Evolutionary conservation across 2,797 vertebrate genomes (phyloP), one percentile per base, ranked within the genome.

Genomic region (Helicolenus hilgendorfi): DNA sequence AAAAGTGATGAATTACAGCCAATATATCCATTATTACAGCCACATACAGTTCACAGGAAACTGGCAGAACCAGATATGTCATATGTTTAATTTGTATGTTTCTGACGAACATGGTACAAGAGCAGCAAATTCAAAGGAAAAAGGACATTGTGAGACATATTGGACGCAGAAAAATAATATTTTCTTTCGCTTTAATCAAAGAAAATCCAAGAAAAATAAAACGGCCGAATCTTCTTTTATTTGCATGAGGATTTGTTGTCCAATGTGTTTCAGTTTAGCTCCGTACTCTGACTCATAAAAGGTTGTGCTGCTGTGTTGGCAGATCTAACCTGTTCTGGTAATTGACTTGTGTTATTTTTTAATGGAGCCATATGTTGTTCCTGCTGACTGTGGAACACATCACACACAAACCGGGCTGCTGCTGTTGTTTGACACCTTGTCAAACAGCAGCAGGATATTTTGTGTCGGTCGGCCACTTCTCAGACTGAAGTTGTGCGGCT

Each of bases 341-440:
- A 96, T 92, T 94, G 92, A 92, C 88, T 90, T 91, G 91, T 94
- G 92, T 94, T 93, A 81, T 89, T 95, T 94, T 70, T 70, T 93
- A 91, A 95, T 94, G 90, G 92, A 87, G 85, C 92, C 95, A 92
- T 92, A 94, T 95, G 93, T 90, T 92, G 89, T 89, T 92, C 67
- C 74, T 92, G 94, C 93, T 92, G 93, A 96, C 92, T 71, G 86
- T 18, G 83, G 81, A 82, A 79, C 84, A 88, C 79, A 60, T 84
- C 75, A 79, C 81, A 78, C 84, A 77, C 77, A 81, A 63, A 72
- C 63, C 11, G 64, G 11, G 22, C 77, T n/a, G 56, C 38, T 65
- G 81, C 35, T 89, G 87, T 81, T 88, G 81, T 84, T 88, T 91
- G 90, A 92, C 89, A 89, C 64, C 85, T 29, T 85, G 92, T 91